A percentile compares a stretch with the other conserved stretches of the same genome.
Evolutionary conservation across 2,888 invertebrate species (phyloP).

Genomic region (Tipula vernalis): DNA sequence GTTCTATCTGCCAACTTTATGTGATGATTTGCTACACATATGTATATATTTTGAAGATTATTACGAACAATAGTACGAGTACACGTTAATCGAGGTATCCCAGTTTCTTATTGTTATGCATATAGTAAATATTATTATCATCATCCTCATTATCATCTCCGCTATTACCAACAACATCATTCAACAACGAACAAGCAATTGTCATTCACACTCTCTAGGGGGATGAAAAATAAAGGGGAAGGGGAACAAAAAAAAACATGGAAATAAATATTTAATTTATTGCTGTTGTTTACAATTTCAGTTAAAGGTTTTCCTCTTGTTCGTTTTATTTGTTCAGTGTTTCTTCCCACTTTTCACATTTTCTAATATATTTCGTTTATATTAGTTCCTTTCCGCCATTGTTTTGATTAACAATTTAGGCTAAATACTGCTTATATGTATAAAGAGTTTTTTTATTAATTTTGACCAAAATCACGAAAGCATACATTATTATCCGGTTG

Average conservation of each 20-base stretch:
- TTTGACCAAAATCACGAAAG: not conserved
- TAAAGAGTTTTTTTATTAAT: not conserved
- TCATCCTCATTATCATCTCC: not conserved
- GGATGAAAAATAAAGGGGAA: not conserved
- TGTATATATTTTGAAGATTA: too few species aligned
- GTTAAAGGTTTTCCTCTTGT: not conserved
- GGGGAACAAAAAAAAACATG: not conserved
- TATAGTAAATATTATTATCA: not conserved
- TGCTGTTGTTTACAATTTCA: not conserved
- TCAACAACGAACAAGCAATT: not conserved
- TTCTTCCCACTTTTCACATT: not conserved
- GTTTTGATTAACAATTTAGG: not conserved
- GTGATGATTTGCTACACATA: too few species aligned
- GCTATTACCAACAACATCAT: not conserved
- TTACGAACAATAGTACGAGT: not conserved
- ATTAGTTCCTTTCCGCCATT: not conserved
- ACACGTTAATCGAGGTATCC: not conserved
- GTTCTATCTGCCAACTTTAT: too few species aligned
- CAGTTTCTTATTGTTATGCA: not conserved
- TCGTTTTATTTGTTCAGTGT: not conserved
- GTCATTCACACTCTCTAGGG: not conserved
- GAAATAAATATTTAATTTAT: not conserved
- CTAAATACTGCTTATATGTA: not conserved
- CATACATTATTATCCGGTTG: not conserved
- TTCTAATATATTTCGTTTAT: not conserved